Conservation (phyloP, 2,797 vertebrate genomes). For the Enteromius viviparus region DNA sequence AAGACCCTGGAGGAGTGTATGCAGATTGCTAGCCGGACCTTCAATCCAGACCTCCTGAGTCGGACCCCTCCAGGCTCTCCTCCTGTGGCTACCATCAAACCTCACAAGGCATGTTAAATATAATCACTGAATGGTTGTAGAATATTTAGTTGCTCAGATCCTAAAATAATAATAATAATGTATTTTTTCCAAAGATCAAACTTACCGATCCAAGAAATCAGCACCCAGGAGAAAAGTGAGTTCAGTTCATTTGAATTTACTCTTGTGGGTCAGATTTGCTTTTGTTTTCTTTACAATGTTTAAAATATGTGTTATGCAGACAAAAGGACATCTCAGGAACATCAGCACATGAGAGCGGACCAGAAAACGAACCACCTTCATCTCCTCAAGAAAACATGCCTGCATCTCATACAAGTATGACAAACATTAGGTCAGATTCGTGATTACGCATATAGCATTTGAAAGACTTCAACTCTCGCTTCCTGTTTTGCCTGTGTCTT, state of each 20-base stretch:
- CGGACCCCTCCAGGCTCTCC: slow-evolving; percentile 88
- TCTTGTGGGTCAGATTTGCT: not conserved
- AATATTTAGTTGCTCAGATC: not conserved
- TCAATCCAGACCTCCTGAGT: slow-evolving; percentile 82
- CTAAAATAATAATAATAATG: not conserved
- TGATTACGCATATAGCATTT: not conserved
- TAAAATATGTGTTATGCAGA: slow-evolving; percentile 46
- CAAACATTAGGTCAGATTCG: not conserved
- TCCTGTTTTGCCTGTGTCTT: not conserved
- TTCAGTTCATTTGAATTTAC: slow-evolving; percentile 16
- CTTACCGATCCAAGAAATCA: slow-evolving; percentile 80
- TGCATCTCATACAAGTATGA: slow-evolving; percentile 44
- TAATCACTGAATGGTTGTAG: not conserved
- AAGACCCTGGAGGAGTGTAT: slow-evolving; percentile 98
- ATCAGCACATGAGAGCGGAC: slow-evolving; percentile 32
- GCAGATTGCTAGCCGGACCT: slow-evolving; percentile 93
- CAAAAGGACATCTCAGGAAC: slow-evolving; percentile 27
- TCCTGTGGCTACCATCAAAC: slow-evolving; percentile 84
- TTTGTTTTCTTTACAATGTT: not conserved
- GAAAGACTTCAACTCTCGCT: not conserved
- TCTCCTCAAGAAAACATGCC: slow-evolving; percentile 30
- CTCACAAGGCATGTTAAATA: slow-evolving; percentile 82
- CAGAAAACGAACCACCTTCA: slow-evolving; percentile 11
- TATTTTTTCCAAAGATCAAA: slow-evolving; percentile 80
- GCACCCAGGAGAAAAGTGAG: slow-evolving; percentile 86